Conservation (phyloP, 2,113 vertebrate genomes). For the Pelusios castaneus region DNA sequence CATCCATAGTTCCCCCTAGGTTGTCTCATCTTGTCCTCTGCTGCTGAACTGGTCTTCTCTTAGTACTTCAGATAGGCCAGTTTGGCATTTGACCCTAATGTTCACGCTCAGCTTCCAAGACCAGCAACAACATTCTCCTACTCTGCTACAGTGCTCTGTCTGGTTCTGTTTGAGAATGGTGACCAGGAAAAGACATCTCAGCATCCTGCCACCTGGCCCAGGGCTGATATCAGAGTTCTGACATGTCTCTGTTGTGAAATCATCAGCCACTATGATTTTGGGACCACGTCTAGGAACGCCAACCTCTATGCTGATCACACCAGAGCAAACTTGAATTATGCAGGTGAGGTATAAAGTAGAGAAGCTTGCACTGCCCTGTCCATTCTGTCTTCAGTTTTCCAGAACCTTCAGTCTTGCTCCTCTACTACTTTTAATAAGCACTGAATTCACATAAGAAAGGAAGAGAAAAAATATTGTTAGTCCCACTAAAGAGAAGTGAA, state of each 20-base stretch:
- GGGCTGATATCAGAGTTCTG: neutral
- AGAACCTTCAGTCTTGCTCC: neutral
- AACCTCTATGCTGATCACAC: neutral
- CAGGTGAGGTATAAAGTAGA: neutral
- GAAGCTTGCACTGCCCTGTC: neutral
- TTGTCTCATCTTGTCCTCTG: neutral
- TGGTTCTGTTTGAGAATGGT: neutral
- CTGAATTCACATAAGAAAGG: neutral
- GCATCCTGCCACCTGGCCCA: accelerated
- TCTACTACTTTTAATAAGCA: neutral
- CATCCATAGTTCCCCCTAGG: neutral
- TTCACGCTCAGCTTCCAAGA: neutral
- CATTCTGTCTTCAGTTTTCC: neutral
- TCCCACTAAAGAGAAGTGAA: neutral
- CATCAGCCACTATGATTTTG: neutral
- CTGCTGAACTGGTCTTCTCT: neutral
- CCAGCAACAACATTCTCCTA: neutral
- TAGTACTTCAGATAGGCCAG: neutral
- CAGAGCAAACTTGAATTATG: neutral
- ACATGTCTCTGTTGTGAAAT: neutral
- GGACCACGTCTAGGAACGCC: neutral
- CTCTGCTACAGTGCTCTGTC: neutral
- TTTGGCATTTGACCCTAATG: neutral
- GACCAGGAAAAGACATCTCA: neutral
- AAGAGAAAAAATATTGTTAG: neutral